Base-by-base conservation (phyloP, 2,888 invertebrate species). In the Amiota minor region DNA sequence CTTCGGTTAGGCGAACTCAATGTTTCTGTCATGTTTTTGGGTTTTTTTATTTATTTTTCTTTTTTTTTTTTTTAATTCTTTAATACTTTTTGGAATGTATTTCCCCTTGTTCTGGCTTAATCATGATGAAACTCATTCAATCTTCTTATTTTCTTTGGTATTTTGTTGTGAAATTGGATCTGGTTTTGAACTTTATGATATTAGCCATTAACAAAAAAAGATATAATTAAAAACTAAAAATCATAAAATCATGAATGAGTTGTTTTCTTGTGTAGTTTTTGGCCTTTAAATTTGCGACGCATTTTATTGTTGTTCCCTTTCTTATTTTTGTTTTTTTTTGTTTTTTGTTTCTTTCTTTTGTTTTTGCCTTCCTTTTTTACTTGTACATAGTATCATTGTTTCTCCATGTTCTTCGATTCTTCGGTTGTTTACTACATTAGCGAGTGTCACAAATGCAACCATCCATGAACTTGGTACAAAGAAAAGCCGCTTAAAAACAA, bases 401-500 rank as follows among this genome's bases (percentile, higher is more conserved):
- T 56, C 8, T 56, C 18, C n/a, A 18, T 20, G 18, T 18, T 56
- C 18, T 56, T 56, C 6, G 35, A 6, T 35, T 35, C 35, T 35
- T 35, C n/a, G n/a, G n/a, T n/a, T 35, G 35, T 35, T n/a, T n/a
- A 55, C 9, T 61, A 23, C 35, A 35, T 23, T 35, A 35, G 12
- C n/a, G n/a, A 50, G n/a, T 50, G 53, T n/a, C 12, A 50, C 14
- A n/a, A 50, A n/a, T 12, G 53, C 50, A 67, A 12, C 20, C 50
- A 67, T 14, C 67, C 49, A 50, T 67, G 67, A 67, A 67, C 67
- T 67, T 67, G 67, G 67, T 12, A 67, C 16, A 67, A 50, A 49
- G 50, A 45, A 67, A 67, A 67, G 67, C 67, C 46, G 67, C 67
- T 67, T 67, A 67, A 65, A 65, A 46, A 12, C 65, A 67, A 46